Percentiles rank a stretch among this genome's conserved stretches.
phyloP scores from a whole-genome alignment of 2,113 vertebrate genomes.

The Grammomys dolichurus region DNA sequence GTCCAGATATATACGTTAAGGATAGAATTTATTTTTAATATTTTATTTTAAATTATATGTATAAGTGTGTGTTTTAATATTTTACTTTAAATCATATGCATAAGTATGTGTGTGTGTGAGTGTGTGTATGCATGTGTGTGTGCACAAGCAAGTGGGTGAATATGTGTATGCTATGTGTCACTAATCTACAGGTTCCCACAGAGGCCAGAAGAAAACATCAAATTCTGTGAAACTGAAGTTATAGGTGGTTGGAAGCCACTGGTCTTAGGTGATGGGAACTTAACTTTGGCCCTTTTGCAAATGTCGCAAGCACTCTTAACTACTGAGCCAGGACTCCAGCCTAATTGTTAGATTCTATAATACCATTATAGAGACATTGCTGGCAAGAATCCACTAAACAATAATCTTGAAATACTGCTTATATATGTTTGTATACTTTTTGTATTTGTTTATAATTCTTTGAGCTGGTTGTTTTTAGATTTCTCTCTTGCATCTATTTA shows the following conservation, averaged over 20 bases:
- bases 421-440: background rate
- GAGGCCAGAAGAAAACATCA: background rate
- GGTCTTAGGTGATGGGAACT: too few species aligned
- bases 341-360: background rate
- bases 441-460: background rate
- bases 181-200: background rate
- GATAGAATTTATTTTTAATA: background rate
- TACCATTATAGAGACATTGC: background rate
- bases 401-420: background rate
- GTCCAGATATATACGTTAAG: background rate
- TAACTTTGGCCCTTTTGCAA: background rate
- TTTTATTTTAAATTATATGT: background rate
- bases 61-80: background rate
- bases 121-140: background rate
- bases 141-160: too few species aligned
- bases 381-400: background rate
- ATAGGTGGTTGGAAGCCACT: background rate
- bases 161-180: background rate
- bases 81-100: background rate
- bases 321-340: background rate
- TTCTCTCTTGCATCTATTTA: background rate
- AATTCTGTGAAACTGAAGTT: background rate
- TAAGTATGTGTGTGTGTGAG: background rate
- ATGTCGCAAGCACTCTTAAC: background rate
- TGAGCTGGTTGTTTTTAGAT: background rate